phyloP scores from a whole-genome alignment of 2,888 invertebrate species.

The Drosophila prolongata region DNA sequence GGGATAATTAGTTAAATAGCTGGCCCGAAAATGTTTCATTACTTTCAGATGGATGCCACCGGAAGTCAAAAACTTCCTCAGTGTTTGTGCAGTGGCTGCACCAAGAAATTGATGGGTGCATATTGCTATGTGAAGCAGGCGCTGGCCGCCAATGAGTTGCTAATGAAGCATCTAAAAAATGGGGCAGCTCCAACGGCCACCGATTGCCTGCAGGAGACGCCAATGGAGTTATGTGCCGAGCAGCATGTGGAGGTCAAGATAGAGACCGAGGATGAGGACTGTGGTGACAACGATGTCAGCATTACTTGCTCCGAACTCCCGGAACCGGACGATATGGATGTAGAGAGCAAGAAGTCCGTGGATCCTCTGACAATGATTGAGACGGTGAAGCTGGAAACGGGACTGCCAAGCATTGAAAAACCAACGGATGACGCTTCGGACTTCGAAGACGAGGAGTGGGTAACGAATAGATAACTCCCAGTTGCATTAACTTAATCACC shows the following conservation, averaged over 20 bases:
- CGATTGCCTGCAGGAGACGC: slow-evolving; percentile 75
- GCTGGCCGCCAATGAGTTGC: slow-evolving; percentile 59
- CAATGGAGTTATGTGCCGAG: slow-evolving; percentile 76
- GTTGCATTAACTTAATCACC: not conserved
- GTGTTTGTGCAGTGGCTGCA: slow-evolving; percentile 68
- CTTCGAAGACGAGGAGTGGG: slow-evolving; percentile 61
- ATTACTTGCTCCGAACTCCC: slow-evolving; percentile 60
- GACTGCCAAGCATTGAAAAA: slow-evolving; percentile 1
- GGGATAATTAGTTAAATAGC: not conserved
- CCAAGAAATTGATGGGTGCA: slow-evolving; percentile 65
- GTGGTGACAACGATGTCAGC: slow-evolving; percentile 40
- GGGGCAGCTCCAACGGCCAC: slow-evolving; percentile 16
- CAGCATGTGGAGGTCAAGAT: slow-evolving; percentile 70
- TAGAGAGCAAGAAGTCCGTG: slow-evolving; percentile 46
- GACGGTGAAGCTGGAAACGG: slow-evolving; percentile 52
- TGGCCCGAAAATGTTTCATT: not conserved
- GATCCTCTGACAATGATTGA: slow-evolving; percentile 65
- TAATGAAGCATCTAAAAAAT: slow-evolving; percentile 55
- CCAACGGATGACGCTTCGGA: slow-evolving; percentile 22
- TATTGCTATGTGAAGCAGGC: slow-evolving; percentile 75
- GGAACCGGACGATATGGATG: slow-evolving; percentile 27
- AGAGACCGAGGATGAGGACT: slow-evolving; percentile 65
- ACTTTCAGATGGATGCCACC: slow-evolving; percentile 37
- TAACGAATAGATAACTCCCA: fast-evolving
- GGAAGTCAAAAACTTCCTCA: slow-evolving; percentile 62